Conservation (phyloP, 2,797 vertebrate genomes). For the Eulemur albifrons region DNA sequence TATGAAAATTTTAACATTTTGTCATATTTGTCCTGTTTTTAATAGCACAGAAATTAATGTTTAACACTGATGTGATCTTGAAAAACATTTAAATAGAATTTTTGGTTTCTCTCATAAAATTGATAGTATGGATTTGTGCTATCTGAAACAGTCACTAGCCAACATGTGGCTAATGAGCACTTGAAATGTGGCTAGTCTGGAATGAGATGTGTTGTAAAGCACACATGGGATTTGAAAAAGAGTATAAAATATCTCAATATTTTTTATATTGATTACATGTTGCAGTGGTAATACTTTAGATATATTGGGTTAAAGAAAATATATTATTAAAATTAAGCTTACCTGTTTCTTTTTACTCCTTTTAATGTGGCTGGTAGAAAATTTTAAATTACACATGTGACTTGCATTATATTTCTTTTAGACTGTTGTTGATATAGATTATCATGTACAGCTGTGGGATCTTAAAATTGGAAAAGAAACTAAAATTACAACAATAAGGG, state of each 20-base stretch:
- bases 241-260: background rate
- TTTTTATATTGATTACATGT: background rate
- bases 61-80: background rate
- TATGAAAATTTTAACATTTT: background rate
- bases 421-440: background rate
- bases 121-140: background rate
- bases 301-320: background rate
- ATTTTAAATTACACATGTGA: background rate
- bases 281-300: background rate
- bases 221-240: background rate
- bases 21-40: background rate
- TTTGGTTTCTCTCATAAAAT: background rate
- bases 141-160: background rate
- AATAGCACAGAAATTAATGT: background rate
- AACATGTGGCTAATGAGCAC: background rate
- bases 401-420: background rate
- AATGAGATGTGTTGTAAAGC: background rate
- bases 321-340: background rate
- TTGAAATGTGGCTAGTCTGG: background rate
- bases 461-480: slow-evolving; percentile 8
- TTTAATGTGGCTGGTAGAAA: background rate
- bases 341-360: background rate
- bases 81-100: slow-evolving; percentile 5
- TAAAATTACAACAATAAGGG: background rate
- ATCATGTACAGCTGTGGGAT: background rate